A percentile compares a stretch with the other conserved stretches of the same genome.
Conservation (phyloP, 2,797 vertebrate genomes). For the Phalanger gymnotis region DNA sequence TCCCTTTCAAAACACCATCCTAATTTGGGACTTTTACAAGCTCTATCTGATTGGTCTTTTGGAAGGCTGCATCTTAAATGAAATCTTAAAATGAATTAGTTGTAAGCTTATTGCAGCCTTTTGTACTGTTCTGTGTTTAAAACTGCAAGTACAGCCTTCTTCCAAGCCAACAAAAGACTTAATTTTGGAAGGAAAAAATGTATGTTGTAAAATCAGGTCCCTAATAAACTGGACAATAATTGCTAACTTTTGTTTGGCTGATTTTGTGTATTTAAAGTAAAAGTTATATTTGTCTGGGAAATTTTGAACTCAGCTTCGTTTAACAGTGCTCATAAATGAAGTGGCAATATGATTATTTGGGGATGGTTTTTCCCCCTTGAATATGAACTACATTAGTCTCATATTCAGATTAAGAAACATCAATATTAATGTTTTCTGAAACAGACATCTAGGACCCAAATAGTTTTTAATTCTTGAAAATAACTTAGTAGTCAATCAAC, state of each 20-base stretch:
- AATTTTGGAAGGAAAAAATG: not conserved
- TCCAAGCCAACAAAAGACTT: not conserved
- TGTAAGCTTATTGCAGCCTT: not conserved
- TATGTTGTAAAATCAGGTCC: not conserved
- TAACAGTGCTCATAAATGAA: not conserved
- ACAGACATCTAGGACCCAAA: not conserved
- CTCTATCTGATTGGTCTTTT: not conserved
- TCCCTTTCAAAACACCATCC: not conserved
- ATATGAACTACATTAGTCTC: not conserved
- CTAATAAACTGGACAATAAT: not conserved
- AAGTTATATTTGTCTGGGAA: not conserved
- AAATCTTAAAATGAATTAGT: no score
- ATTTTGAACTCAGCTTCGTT: not conserved
- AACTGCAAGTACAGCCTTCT: not conserved
- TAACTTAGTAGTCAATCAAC: not conserved
- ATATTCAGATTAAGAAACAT: not conserved
- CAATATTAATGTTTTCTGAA: not conserved
- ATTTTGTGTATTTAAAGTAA: not conserved
- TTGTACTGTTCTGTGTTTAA: not conserved
- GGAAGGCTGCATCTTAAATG: not conserved
- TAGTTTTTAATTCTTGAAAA: not conserved
- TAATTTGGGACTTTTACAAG: not conserved
- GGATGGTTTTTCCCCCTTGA: not conserved
- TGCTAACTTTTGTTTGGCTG: not conserved
- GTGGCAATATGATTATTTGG: not conserved